These are phyloP conservation scores for Achroia grisella DNA, from an alignment of 1,140 invertebrate species.

Conservation along the genomic window DNA sequence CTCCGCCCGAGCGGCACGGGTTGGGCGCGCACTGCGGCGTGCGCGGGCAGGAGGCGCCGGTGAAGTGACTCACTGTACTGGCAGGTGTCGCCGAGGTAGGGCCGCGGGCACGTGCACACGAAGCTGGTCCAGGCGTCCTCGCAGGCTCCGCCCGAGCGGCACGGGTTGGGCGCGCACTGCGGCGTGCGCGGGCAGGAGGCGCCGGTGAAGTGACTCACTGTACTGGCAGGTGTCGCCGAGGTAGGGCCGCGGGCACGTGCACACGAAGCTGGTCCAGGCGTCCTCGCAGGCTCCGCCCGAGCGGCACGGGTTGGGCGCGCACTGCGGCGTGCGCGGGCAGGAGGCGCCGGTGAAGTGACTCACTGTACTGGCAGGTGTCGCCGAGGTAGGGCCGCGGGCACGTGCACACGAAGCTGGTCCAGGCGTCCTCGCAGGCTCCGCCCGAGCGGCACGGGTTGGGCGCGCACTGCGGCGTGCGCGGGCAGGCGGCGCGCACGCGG, in stretches of 20 bases:
- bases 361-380: constrained; percentile 87
- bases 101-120: not conserved
- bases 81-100: not conserved
- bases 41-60: too few relatives aligned
- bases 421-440: constrained; percentile 89
- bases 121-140: not conserved
- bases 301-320: too few relatives aligned
- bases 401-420: constrained; percentile 86
- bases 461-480: constrained; percentile 85
- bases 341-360: not conserved
- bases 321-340: constrained; percentile 31
- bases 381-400: constrained; percentile 90
- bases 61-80: not conserved
- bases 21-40: not conserved
- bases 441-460: constrained; percentile 90
- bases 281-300: too few relatives aligned
- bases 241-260: not conserved
- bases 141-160: not conserved
- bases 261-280: too few relatives aligned
- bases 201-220: too few relatives aligned
- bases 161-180: not conserved
- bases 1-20: not conserved
- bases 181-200: too few relatives aligned
- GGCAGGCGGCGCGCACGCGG: constrained; percentile 79
- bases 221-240: not conserved